Evolutionary conservation across 2,888 invertebrate genomes (phyloP).

Genomic region (Platycnemis pennipes): DNA sequence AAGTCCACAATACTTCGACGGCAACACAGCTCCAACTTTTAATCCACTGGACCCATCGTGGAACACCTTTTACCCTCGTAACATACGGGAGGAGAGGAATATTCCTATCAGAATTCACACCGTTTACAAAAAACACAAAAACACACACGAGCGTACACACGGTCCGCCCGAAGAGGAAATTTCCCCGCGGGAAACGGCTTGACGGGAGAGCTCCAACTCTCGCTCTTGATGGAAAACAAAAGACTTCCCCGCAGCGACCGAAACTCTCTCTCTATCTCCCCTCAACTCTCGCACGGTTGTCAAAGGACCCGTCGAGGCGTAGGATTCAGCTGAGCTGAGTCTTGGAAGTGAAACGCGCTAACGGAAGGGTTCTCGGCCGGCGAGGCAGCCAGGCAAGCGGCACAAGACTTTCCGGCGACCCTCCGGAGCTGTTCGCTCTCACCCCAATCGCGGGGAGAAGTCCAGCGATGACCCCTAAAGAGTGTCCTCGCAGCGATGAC

Average conservation of each 20-base stretch:
- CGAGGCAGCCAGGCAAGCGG: not conserved
- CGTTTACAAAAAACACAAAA: too few species aligned
- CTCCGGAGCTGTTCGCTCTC: too few species aligned
- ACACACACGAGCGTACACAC: not conserved
- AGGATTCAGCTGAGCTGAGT: not conserved
- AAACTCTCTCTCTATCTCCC: not conserved
- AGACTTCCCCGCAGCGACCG: not conserved
- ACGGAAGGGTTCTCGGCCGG: not conserved
- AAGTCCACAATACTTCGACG: not conserved
- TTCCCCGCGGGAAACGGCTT: not conserved
- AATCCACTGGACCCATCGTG: slow-evolving; percentile 19
- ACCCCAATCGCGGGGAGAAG: too few species aligned
- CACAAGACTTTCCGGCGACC: not conserved
- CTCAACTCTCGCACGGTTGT: slow-evolving; percentile 29
- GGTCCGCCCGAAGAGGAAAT: not conserved
- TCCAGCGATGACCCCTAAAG: too few species aligned
- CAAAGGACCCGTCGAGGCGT: slow-evolving; percentile 24
- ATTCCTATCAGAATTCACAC: too few species aligned
- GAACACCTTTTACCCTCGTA: too few species aligned
- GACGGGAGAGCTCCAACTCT: not conserved
- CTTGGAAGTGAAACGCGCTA: not conserved
- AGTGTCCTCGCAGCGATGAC: not conserved
- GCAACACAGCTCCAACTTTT: not conserved
- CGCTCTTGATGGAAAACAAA: not conserved
- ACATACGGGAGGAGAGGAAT: too few species aligned